Percentiles rank a stretch among this genome's conserved stretches.
Evolutionary conservation across 1,140 invertebrate species (phyloP).

Genomic region (Drosophila baimaii): DNA sequence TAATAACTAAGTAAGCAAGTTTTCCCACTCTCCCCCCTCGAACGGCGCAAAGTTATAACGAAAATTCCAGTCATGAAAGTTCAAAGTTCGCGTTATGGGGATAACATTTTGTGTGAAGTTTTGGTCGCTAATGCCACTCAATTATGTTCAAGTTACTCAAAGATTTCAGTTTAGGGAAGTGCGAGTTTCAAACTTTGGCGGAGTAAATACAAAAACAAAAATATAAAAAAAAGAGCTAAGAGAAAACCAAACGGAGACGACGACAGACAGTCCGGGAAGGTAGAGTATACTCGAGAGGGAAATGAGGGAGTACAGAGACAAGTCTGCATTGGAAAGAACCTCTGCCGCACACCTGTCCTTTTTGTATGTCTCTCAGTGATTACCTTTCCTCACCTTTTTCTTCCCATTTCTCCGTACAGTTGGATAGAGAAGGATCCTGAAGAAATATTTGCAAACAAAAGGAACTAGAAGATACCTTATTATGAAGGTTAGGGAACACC

Average conservation of each 20-base stretch:
- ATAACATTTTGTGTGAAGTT: conserved; percentile 33
- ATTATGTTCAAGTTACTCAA: conserved; percentile 33
- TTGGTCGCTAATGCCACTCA: conserved; percentile 33
- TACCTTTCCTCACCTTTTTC: neutral
- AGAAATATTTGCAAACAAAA: neutral
- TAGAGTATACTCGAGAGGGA: conserved; percentile 1
- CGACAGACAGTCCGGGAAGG: neutral
- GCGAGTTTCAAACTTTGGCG: conserved; percentile 11
- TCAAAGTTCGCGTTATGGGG: conserved; percentile 27
- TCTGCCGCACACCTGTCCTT: conserved; percentile 13
- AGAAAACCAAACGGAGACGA: neutral
- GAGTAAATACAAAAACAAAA: neutral
- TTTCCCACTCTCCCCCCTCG: neutral
- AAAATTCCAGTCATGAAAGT: conserved; percentile 15
- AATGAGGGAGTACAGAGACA: neutral
- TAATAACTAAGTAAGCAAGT: neutral
- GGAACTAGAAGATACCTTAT: neutral
- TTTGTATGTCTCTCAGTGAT: neutral
- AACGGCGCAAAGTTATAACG: conserved; percentile 8
- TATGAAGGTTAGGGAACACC: neutral
- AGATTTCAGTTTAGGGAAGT: conserved; percentile 25
- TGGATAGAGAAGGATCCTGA: neutral
- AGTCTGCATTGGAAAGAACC: conserved; percentile 6
- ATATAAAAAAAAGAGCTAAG: neutral
- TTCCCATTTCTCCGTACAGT: neutral